Percentiles rank a stretch among this genome's conserved stretches.
These are phyloP conservation scores for Ormyrus labotus DNA, from an alignment of 2,888 invertebrate species.

Conservation along the genomic window DNA sequence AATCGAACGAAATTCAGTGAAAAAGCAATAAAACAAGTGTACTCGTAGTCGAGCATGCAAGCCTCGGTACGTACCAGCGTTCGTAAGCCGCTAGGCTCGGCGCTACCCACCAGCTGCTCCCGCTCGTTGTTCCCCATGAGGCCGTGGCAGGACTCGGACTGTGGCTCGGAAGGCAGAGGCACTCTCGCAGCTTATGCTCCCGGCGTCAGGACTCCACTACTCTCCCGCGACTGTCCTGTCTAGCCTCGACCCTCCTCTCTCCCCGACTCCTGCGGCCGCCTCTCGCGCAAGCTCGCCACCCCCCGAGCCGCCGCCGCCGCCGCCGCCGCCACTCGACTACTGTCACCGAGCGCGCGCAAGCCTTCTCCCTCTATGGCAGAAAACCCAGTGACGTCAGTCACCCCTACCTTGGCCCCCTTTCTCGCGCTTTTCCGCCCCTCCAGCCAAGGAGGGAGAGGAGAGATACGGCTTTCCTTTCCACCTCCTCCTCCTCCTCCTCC, in stretches of 20 bases:
- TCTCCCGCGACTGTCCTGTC: background rate
- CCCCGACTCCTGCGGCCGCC: background rate
- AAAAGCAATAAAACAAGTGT: no score
- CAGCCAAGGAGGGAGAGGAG: background rate
- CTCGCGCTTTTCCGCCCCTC: conserved; percentile 9
- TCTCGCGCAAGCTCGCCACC: conserved; percentile 1
- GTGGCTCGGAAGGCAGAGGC: background rate
- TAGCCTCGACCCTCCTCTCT: background rate
- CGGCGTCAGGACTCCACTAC: conserved; percentile 36
- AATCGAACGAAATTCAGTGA: no score
- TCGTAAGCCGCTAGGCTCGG: background rate
- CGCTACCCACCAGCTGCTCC: no score
- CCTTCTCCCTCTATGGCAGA: conserved; percentile 14
- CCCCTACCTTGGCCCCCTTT: conserved; percentile 49
- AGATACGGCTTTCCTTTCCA: background rate
- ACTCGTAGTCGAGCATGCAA: no score
- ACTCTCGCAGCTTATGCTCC: background rate
- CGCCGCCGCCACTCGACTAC: conserved; percentile 27
- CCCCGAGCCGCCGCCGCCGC: background rate
- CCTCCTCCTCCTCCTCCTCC: background rate
- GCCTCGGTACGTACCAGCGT: conserved; percentile 18
- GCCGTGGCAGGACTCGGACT: no score
- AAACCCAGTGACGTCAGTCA: conserved; percentile 53
- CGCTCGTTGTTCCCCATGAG: no score
- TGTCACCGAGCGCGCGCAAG: conserved; percentile 23